Evolutionary conservation across 2,113 vertebrate genomes (phyloP).

Genomic region (Lucifuga dentata): DNA sequence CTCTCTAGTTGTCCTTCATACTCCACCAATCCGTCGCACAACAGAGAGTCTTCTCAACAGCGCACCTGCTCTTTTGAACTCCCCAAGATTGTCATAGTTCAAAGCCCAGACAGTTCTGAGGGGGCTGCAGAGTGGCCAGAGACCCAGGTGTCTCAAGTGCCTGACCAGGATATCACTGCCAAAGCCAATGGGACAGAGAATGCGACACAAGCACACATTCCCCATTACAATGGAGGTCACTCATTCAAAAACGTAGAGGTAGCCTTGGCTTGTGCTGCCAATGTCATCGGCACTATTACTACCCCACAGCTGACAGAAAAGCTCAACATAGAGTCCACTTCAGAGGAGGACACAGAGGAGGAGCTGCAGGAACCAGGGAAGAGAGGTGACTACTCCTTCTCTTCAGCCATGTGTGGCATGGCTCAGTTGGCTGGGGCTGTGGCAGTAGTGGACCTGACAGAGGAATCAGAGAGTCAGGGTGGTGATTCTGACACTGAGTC

Average conservation of each 20-base stretch:
- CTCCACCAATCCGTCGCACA: constrained; percentile 52
- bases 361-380: constrained; percentile 56
- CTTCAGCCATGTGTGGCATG: constrained; percentile 91
- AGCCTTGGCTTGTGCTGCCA: constrained; percentile 92
- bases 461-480: constrained; percentile 65
- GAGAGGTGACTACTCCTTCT: constrained; percentile 84
- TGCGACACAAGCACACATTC: constrained; percentile 24
- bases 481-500: constrained; percentile 53
- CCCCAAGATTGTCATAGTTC: constrained; percentile 96
- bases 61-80: constrained; percentile 90
- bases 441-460: constrained; percentile 87
- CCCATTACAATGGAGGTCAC: constrained; percentile 43
- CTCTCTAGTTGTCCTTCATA: constrained; percentile 52
- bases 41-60: constrained; percentile 70
- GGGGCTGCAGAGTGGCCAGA: constrained; percentile 85
- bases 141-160: constrained; percentile 67
- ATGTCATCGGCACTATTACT: constrained; percentile 93
- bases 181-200: constrained; percentile 65
- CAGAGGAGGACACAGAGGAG: constrained; percentile 58
- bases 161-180: constrained; percentile 66
- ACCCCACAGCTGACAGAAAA: constrained; percentile 89
- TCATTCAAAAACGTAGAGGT: constrained; percentile 88
- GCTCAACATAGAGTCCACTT: constrained; percentile 80
- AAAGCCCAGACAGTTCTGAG: constrained; percentile 92
- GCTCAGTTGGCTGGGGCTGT: constrained; percentile 92